Percentiles rank a stretch among this genome's conserved stretches.
These are phyloP conservation scores for Amiota communis DNA, from an alignment of 2,888 invertebrate genomes.

Conservation along the genomic window DNA sequence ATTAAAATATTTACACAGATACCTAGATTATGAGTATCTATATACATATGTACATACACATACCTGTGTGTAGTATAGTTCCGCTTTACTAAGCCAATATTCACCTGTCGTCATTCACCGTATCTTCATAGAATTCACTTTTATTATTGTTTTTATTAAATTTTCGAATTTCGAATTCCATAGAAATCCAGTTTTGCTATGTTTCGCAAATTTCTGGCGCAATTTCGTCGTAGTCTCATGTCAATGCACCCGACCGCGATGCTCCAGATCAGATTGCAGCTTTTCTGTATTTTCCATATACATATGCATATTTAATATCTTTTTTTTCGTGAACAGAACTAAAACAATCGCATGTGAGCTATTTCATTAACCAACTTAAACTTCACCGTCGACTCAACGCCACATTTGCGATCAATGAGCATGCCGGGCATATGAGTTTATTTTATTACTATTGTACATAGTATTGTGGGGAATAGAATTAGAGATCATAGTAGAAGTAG, in stretches of 20 bases:
- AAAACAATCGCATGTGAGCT: background rate
- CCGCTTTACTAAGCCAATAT: background rate
- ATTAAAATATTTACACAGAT: background rate
- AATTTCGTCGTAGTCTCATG: background rate
- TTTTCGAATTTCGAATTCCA: slow-evolving; percentile 7
- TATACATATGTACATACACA: background rate
- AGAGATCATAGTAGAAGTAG: background rate
- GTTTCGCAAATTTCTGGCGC: background rate
- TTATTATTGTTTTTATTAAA: slow-evolving; percentile 41
- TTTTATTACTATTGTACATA: background rate
- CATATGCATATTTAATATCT: no score
- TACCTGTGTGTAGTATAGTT: background rate
- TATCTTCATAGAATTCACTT: slow-evolving; percentile 8
- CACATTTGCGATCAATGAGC: slow-evolving; percentile 65
- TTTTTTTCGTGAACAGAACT: no score
- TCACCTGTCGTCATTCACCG: background rate
- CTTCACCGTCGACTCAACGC: slow-evolving; percentile 50
- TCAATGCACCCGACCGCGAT: slow-evolving; percentile 17
- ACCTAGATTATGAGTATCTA: background rate
- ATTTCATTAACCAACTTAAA: background rate
- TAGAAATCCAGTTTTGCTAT: background rate
- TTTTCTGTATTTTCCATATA: background rate
- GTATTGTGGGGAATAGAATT: background rate
- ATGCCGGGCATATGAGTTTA: slow-evolving; percentile 40
- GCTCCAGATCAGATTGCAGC: slow-evolving; percentile 18